phyloP scores from a whole-genome alignment of 2,888 invertebrate genomes.

The Notodonta dromedarius region DNA sequence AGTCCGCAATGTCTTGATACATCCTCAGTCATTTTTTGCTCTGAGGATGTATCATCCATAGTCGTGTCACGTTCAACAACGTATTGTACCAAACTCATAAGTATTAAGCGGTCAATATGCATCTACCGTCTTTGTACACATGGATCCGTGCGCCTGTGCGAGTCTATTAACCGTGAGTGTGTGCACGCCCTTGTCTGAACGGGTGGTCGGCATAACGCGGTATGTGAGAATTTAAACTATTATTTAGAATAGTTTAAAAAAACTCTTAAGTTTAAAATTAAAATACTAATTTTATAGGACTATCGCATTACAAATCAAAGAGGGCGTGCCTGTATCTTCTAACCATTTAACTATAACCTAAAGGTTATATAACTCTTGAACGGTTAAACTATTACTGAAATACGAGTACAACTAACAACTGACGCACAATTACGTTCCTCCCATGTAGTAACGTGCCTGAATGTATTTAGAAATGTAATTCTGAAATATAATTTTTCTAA shows the following conservation, averaged over 20 bases:
- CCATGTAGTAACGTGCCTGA: too few species aligned
- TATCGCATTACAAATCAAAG: too few species aligned
- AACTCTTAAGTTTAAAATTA: not conserved
- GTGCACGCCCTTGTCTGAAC: conserved; percentile 56
- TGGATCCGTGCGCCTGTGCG: conserved; percentile 46
- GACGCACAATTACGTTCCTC: too few species aligned
- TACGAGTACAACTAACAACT: too few species aligned
- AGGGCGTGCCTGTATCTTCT: too few species aligned
- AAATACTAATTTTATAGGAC: not conserved
- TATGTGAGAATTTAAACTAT: conserved; percentile 40
- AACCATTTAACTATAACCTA: too few species aligned
- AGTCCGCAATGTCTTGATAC: too few species aligned
- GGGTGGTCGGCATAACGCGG: conserved; percentile 46
- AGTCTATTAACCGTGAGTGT: conserved; percentile 47
- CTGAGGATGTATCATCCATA: not conserved
- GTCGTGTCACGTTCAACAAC: conserved; percentile 34
- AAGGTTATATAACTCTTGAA: too few species aligned
- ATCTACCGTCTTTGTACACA: conserved; percentile 43
- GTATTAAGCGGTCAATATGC: conserved; percentile 79
- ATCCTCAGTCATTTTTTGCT: too few species aligned
- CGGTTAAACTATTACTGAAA: too few species aligned
- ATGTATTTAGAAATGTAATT: too few species aligned
- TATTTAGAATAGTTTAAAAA: not conserved
- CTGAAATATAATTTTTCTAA: too few species aligned
- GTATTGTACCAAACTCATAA: conserved; percentile 41